Evolutionary conservation across 1,140 invertebrate species (phyloP).

Genomic region (Centruroides vittatus): DNA sequence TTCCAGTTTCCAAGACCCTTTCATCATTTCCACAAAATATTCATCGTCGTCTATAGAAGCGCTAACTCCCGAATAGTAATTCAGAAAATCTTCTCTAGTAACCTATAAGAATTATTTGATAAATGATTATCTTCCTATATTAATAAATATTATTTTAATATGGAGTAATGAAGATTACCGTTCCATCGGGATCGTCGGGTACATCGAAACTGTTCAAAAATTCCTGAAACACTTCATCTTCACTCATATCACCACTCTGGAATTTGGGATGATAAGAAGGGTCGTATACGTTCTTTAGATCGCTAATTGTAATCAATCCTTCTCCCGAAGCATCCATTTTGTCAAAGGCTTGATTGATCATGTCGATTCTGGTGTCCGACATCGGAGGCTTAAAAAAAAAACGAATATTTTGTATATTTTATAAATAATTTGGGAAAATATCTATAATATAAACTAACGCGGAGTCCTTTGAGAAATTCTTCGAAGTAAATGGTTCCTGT

Average conservation of each 20-base stretch:
- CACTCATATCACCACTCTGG: constrained; percentile 20
- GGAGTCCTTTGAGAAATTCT: constrained; percentile 66
- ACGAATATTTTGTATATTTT: background rate
- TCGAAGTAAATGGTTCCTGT: constrained; percentile 71
- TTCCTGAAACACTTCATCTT: constrained; percentile 21
- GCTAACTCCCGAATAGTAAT: constrained; percentile 84
- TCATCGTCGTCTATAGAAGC: constrained; percentile 83
- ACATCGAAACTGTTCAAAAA: constrained; percentile 22
- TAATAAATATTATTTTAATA: no score
- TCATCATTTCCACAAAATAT: constrained; percentile 90
- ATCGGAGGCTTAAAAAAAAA: constrained; percentile 23
- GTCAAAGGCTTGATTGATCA: constrained; percentile 22
- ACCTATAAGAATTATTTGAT: constrained; percentile 40
- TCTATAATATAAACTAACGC: constrained; percentile 44
- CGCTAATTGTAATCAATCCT: constrained; percentile 22
- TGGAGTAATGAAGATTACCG: constrained; percentile 4
- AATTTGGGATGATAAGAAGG: constrained; percentile 22
- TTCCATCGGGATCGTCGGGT: constrained; percentile 12
- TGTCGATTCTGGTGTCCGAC: constrained; percentile 16
- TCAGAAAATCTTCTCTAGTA: constrained; percentile 79
- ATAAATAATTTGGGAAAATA: background rate
- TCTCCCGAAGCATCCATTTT: constrained; percentile 25
- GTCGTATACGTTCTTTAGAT: constrained; percentile 21
- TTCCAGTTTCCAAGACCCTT: constrained; percentile 57
- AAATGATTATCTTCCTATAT: no score